Base-by-base conservation (phyloP, 2,888 invertebrate species). In the Ligdia adustata region DNA sequence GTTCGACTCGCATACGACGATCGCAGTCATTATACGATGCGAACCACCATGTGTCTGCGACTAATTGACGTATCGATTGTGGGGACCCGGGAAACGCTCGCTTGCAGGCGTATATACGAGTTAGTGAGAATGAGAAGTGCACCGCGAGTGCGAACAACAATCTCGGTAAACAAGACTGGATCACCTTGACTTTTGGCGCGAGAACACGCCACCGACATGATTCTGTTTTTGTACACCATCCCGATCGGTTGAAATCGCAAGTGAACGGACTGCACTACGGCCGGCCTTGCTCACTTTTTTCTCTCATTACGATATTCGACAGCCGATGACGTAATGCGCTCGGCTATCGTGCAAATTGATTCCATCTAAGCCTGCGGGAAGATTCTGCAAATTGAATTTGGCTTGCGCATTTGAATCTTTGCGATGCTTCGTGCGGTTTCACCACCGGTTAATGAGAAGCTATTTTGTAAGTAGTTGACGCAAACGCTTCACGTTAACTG, bases 171-270 rank as follows among this genome's bases (percentile, higher is more conserved):
- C 63, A 63, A 37, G 57, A 78, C 78, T 71, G 69, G 85, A 73
- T 83, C 69, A 79, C 86, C 86, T 87, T 86, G 85, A 86, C 77
- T 83, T 84, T 83, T 75, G 75, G 72, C 72, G 76, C 74, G 75
- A 69, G 59, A 62, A 55, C 62, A 43, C 60, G 51, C 15, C 34
- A 47, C 57, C 41, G 50, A 56, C 57, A 46, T 53, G 55, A 52
- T 55, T 60, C 59, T 66, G 70, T 75, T 69, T 71, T 64, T 64
- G 60, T 72, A 66, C 66, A 61, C 59, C 69, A 72, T 66, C 72
- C 60, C 65, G 58, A 65, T 67, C 62, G 64, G 67, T 71, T 72
- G 84, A 86, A 82, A 87, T 76, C 81, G 85, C 73, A 84, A 87
- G 87, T 87, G 85, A 87, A 82, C 82, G 84, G 85, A 69, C 77